Percentiles rank a stretch among this genome's conserved stretches.
These are phyloP conservation scores for Anguilla megastoma DNA, from an alignment of 2,797 vertebrate genomes.

Conservation along the genomic window DNA sequence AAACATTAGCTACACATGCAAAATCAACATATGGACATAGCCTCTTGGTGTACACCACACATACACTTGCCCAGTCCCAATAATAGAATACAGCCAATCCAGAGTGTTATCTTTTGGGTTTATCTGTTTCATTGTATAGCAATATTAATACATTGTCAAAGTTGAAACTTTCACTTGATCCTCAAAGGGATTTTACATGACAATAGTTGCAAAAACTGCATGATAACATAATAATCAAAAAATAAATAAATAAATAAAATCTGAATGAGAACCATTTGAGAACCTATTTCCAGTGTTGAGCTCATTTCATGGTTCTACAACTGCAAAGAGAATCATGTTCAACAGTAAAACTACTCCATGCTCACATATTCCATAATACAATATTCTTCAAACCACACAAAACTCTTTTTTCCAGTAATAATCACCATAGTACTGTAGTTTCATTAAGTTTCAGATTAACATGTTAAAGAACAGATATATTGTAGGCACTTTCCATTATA, in stretches of 20 bases:
- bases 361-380: slow-evolving; percentile 27
- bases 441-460: not conserved
- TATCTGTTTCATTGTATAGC: slow-evolving; percentile 47
- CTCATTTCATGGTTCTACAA: slow-evolving; percentile 79
- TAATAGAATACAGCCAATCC: not conserved
- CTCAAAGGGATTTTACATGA: slow-evolving; percentile 52
- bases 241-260: slow-evolving; percentile 57
- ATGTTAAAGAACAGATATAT: not conserved
- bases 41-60: too few relatives aligned
- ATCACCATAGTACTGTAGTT: slow-evolving; percentile 13
- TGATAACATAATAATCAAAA: slow-evolving; percentile 70
- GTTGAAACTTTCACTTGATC: slow-evolving; percentile 62
- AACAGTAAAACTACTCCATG: slow-evolving; percentile 59
- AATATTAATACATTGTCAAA: slow-evolving; percentile 75
- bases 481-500: not conserved
- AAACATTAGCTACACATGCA: too few relatives aligned
- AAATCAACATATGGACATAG: too few relatives aligned
- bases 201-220: slow-evolving; percentile 75
- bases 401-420: slow-evolving; percentile 47
- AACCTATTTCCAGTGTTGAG: slow-evolving; percentile 68
- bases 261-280: slow-evolving; percentile 46
- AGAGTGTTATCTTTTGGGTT: slow-evolving; percentile 52
- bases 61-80: not conserved
- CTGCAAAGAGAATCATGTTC: slow-evolving; percentile 71
- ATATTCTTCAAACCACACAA: slow-evolving; percentile 50